phyloP scores from a whole-genome alignment of 2,797 vertebrate genomes.

The Gallinago solitaria region DNA sequence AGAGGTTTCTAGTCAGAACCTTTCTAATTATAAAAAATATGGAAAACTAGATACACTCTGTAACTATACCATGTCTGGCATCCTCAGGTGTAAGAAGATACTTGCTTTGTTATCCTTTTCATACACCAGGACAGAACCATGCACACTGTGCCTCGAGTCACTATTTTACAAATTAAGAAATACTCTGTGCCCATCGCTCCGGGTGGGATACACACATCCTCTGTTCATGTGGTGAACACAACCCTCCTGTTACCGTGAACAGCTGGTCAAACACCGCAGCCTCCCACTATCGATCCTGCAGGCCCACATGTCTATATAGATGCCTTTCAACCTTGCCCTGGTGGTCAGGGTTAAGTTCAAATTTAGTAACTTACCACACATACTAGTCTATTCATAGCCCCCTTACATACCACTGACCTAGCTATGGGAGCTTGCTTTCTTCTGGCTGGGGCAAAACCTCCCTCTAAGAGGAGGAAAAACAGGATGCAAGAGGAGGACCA shows the following conservation, averaged over 20 bases:
- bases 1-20: not conserved
- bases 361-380: not conserved
- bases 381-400: not conserved
- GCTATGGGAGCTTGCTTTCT: not conserved
- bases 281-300: not conserved
- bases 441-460: not conserved
- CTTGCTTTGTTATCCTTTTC: not conserved
- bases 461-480: not conserved
- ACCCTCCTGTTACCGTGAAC: not conserved
- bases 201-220: not conserved
- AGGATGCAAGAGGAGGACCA: not conserved
- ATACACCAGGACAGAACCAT: not conserved
- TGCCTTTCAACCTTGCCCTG: not conserved
- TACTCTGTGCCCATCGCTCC: rapidly evolving
- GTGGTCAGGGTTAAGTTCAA: not conserved
- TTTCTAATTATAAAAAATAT: not conserved
- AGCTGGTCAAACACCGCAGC: not conserved
- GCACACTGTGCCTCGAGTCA: rapidly evolving
- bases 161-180: rapidly evolving
- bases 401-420: not conserved
- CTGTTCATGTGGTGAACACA: not conserved
- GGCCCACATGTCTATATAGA: rapidly evolving
- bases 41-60: not conserved
- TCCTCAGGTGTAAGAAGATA: not conserved
- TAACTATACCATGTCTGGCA: not conserved